Percentiles rank a stretch among this genome's conserved stretches.
Conservation (phyloP, 64 coral and sea anemone species). For the Stylophora pistillata region DNA sequence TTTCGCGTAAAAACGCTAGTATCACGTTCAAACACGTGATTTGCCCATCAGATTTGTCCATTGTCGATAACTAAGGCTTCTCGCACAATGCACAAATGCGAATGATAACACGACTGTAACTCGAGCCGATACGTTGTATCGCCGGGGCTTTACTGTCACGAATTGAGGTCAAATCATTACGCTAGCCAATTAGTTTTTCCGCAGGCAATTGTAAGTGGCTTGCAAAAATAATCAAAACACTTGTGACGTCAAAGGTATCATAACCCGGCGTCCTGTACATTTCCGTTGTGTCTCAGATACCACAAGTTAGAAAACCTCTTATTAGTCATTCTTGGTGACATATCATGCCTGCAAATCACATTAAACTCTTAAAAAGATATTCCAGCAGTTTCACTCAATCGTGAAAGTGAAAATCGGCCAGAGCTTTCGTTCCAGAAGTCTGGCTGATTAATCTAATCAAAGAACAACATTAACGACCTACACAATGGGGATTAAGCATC, state of each 20-base stretch:
- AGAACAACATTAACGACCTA: constrained; percentile 3
- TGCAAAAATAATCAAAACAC: neutral
- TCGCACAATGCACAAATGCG: neutral
- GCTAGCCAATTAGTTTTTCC: constrained; percentile 33
- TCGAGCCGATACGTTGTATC: neutral
- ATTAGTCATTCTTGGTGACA: neutral
- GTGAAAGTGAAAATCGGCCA: constrained; percentile 7
- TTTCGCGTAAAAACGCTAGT: constrained; percentile 3
- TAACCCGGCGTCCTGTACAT: neutral
- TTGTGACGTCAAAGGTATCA: constrained; percentile 23
- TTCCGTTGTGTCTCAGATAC: constrained; percentile 23
- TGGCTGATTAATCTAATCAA: neutral
- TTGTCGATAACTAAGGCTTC: constrained; percentile 1
- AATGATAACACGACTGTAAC: neutral
- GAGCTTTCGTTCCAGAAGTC: constrained; percentile 26
- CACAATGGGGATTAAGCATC: constrained; percentile 22
- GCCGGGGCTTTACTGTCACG: neutral
- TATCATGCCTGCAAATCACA: neutral
- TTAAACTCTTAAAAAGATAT: neutral
- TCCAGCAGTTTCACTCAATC: neutral
- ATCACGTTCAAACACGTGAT: neutral
- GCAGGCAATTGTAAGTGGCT: constrained; percentile 15
- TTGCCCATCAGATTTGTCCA: constrained; percentile 32
- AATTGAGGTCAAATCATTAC: constrained; percentile 8
- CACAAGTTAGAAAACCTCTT: neutral